Conservation (phyloP, 2,797 vertebrate genomes). For the Odontamblyopus lacepedii region DNA sequence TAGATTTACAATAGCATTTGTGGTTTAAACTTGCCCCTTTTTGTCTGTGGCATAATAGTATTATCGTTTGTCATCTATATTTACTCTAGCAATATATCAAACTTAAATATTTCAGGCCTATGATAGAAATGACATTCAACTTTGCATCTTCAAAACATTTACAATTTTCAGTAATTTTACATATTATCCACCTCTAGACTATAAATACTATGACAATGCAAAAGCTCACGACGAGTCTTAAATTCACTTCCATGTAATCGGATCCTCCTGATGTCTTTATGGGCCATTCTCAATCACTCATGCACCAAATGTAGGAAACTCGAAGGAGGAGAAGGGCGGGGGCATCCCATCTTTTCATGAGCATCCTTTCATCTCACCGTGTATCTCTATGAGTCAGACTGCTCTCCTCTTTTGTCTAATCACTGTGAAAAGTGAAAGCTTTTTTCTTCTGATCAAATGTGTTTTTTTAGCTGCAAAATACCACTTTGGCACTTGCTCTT, state of each 20-base stretch:
- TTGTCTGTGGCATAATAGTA: too few species aligned
- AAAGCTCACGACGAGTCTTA: background rate
- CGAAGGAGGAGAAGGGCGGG: background rate
- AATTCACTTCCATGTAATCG: background rate
- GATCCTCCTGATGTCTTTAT: slow-evolving; percentile 4
- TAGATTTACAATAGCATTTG: too few species aligned
- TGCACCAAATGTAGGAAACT: background rate
- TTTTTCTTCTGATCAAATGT: slow-evolving; percentile 6
- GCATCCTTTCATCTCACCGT: slow-evolving; percentile 20
- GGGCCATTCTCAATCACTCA: background rate
- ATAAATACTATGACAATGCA: background rate
- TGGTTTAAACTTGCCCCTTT: too few species aligned
- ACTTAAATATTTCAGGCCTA: too few species aligned
- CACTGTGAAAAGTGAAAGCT: slow-evolving; percentile 12
- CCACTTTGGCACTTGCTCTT: slow-evolving; percentile 4
- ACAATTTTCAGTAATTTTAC: too few species aligned
- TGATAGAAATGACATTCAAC: too few species aligned
- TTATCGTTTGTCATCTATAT: too few species aligned
- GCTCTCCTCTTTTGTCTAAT: slow-evolving; percentile 39
- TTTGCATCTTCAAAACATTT: background rate
- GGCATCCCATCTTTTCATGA: slow-evolving; percentile 13
- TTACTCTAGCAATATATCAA: too few species aligned
- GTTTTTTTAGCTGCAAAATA: background rate
- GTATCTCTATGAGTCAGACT: slow-evolving; percentile 58
- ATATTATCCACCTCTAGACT: too few species aligned